Evolutionary conservation across 2,888 invertebrate species (phyloP), one percentile per base, ranked within the genome.

Genomic region (Drosophila falleni): DNA sequence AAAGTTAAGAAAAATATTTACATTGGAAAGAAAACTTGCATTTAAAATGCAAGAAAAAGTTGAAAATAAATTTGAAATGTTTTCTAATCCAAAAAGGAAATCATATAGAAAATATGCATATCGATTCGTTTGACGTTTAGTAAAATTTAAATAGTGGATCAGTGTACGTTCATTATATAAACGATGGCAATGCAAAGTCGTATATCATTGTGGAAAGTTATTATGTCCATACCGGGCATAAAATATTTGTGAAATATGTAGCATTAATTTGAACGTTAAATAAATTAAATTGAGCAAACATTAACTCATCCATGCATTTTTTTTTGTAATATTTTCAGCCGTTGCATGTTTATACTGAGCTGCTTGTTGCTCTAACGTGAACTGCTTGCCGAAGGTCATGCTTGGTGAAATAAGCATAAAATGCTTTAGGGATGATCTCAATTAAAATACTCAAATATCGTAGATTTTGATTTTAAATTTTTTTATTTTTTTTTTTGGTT

Each of bases 81-180:
- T 39, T 50, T 60, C 39, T 42, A 31, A 33, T 10, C 37, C 19
- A 62, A 39, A 19, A 55, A 13, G 16, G 16, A 53, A 60, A 47
- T 33, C 9, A 31, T 39, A 47, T 16, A 13, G 37, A 50, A 65
- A 42, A 61, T 69, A 84, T 69, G 81, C 80, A 81, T 81, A 81
- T 81, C 80, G 80, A 78, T 81, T 85, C 81, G 80, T 81, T 81
- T 72, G 76, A 75, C 75, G 81, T 81, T 80, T 81, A 84, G 80
- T 53, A 64, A 58, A 78, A 78, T 73, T 78, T 61, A 81, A 50
- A 60, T 68, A 74, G 78, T 58, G 50, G 33, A 71, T 58, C 29
- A 39, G 50, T 72, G 69, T 53, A 71, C 19, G 67, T 67, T 51
- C 15, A 60, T 71, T 51, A 65, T 42, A 16, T 41, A 78, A 61